These are phyloP conservation scores for Habroteleia sp. DNA, from an alignment of 2,888 invertebrate species.

Conservation along the genomic window DNA sequence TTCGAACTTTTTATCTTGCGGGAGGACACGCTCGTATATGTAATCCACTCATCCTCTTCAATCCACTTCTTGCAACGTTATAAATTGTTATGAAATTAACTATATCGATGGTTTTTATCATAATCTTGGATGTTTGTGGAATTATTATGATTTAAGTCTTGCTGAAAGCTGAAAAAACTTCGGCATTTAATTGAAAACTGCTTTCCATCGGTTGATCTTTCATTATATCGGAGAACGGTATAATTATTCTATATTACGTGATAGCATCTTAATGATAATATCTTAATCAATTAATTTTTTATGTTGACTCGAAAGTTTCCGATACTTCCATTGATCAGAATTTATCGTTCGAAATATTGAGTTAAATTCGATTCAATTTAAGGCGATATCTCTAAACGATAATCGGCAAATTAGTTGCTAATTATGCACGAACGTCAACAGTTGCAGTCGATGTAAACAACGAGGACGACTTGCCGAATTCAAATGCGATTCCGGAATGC, in stretches of 20 bases:
- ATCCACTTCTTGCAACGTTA: constrained; percentile 32
- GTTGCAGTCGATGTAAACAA: constrained; percentile 38
- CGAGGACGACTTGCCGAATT: constrained; percentile 11
- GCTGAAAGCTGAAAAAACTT: constrained; percentile 19
- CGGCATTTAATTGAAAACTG: constrained; percentile 38
- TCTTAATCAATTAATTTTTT: constrained; percentile 43
- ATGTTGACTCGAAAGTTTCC: neutral
- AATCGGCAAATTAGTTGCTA: constrained; percentile 30
- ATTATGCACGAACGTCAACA: constrained; percentile 43
- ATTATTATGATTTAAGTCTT: constrained; percentile 37
- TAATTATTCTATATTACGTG: constrained; percentile 50
- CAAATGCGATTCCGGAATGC: constrained; percentile 22
- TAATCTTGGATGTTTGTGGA: constrained; percentile 18
- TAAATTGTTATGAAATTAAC: constrained; percentile 43
- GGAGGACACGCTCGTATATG: constrained; percentile 4
- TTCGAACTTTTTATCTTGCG: constrained; percentile 30
- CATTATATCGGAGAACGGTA: constrained; percentile 25
- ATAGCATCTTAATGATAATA: constrained; percentile 50
- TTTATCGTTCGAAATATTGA: constrained; percentile 2
- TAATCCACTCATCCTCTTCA: constrained; percentile 15
- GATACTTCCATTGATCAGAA: neutral
- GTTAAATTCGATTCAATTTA: constrained; percentile 11
- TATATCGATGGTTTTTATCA: constrained; percentile 25
- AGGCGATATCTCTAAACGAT: constrained; percentile 7
- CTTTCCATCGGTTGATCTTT: constrained; percentile 28